Percentiles rank a stretch among this genome's conserved stretches.
Evolutionary conservation across 2,113 vertebrate species (phyloP).

Genomic region (Pionites leucogaster): DNA sequence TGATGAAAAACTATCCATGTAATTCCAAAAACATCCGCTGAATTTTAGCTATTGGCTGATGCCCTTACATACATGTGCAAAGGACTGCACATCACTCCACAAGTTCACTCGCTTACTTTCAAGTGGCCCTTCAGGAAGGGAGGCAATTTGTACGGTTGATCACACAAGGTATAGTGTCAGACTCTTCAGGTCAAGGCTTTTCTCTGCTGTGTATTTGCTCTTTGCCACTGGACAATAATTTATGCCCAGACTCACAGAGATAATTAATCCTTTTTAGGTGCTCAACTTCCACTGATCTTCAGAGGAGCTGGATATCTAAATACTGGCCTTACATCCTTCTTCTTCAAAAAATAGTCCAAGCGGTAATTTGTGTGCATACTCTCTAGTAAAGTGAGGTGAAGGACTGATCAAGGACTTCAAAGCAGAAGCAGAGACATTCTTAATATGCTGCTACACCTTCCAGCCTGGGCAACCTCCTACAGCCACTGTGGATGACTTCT

Average conservation of each 20-base stretch:
- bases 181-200: background rate
- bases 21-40: background rate
- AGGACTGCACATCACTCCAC: background rate
- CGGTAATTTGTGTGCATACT: accelerated
- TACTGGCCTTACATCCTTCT: accelerated
- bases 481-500: background rate
- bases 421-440: background rate
- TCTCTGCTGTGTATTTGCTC: background rate
- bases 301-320: background rate
- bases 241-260: background rate
- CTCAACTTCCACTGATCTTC: background rate
- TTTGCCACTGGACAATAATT: background rate
- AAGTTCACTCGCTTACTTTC: background rate
- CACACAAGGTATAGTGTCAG: background rate
- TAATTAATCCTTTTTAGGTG: background rate
- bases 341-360: background rate
- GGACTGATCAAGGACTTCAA: background rate
- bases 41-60: background rate
- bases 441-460: background rate
- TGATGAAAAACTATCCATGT: background rate
- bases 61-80: no score
- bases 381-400: background rate
- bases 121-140: background rate
- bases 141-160: background rate
- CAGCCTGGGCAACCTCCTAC: background rate